phyloP scores from a whole-genome alignment of 2,113 vertebrate species.

The Elgaria multicarinata region DNA sequence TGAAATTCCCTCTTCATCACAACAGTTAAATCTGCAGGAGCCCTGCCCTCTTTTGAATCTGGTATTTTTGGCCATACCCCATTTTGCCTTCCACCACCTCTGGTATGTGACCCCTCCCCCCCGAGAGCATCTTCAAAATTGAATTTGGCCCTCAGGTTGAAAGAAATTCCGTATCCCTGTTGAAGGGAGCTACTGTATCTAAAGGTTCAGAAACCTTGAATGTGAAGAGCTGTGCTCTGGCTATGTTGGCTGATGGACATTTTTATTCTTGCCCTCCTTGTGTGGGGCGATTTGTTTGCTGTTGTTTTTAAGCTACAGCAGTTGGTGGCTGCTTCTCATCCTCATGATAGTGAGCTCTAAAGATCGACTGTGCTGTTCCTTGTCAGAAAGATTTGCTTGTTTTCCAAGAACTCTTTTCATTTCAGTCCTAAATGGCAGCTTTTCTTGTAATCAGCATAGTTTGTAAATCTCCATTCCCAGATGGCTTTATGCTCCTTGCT shows the following conservation, averaged over 20 bases:
- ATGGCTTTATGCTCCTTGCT: slow-evolving; percentile 12
- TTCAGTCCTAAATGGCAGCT: background rate
- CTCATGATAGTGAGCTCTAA: background rate
- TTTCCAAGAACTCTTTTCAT: background rate
- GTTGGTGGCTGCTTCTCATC: background rate
- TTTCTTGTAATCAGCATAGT: slow-evolving; percentile 2
- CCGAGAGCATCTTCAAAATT: too few relatives aligned
- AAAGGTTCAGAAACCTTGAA: background rate
- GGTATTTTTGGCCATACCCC: too few relatives aligned
- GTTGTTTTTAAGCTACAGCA: background rate
- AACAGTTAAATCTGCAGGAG: too few relatives aligned
- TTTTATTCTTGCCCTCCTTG: background rate
- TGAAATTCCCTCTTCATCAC: too few relatives aligned
- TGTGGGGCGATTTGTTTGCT: background rate
- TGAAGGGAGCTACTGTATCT: background rate
- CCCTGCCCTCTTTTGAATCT: too few relatives aligned
- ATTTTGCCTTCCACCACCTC: too few relatives aligned
- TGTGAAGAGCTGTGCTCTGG: background rate
- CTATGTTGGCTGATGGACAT: background rate
- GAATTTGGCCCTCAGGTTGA: too few relatives aligned
- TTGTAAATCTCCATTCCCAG: slow-evolving; percentile 7
- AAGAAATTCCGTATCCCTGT: too few relatives aligned
- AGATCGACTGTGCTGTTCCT: background rate
- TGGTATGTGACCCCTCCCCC: too few relatives aligned
- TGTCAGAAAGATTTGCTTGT: background rate